A percentile compares a stretch with the other conserved stretches of the same genome.
Conservation (phyloP, 1,140 invertebrate genomes). For the Tenebrio molitor region DNA sequence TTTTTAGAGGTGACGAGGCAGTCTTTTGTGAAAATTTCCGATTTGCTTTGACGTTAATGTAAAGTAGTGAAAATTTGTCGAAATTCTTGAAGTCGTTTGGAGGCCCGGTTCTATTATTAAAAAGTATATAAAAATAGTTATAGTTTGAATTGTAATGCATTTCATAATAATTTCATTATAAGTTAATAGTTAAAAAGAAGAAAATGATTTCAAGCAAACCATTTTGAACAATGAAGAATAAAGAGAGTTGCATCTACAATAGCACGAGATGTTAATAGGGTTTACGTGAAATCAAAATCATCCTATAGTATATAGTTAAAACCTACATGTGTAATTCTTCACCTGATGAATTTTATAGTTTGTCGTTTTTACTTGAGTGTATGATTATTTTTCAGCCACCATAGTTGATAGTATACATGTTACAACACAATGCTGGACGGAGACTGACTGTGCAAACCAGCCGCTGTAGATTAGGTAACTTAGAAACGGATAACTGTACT, state of each 20-base stretch:
- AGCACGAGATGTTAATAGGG: constrained; percentile 54
- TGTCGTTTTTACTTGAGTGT: constrained; percentile 55
- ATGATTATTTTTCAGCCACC: constrained; percentile 55
- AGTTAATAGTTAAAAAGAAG: constrained; percentile 51
- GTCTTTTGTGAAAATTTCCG: constrained; percentile 37
- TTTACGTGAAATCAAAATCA: constrained; percentile 60
- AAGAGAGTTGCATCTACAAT: constrained; percentile 46
- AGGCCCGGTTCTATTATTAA: constrained; percentile 38
- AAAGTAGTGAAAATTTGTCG: not conserved
- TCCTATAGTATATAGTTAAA: constrained; percentile 57
- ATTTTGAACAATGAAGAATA: constrained; percentile 42
- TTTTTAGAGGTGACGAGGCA: constrained; percentile 24
- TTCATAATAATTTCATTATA: constrained; percentile 56
- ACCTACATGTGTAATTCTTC: constrained; percentile 53
- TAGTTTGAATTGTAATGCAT: constrained; percentile 59
- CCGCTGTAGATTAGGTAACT: constrained; percentile 64
- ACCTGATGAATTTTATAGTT: constrained; percentile 60
- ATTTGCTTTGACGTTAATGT: constrained; percentile 6
- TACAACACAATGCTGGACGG: constrained; percentile 62
- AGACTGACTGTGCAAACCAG: constrained; percentile 66
- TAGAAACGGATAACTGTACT: constrained; percentile 61
- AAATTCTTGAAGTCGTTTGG: constrained; percentile 23
- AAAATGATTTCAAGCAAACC: constrained; percentile 56
- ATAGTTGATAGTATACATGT: constrained; percentile 64
- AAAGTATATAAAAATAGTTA: constrained; percentile 56